Base-by-base conservation (phyloP, 2,888 invertebrate genomes). In the Eupelmus urozonus region DNA sequence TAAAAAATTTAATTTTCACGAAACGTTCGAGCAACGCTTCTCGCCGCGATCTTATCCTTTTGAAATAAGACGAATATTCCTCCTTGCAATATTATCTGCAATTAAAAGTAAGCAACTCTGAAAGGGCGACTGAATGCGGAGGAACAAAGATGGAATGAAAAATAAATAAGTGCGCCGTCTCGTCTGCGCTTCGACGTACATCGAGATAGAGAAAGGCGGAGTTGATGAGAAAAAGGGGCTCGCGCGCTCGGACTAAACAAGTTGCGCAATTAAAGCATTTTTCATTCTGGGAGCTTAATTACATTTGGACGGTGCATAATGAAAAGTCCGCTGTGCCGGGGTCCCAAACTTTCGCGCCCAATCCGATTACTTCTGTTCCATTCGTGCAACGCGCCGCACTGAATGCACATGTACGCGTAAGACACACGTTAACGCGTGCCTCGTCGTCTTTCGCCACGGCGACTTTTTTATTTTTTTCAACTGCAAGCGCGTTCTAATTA, bases 191-290 rank as follows among this genome's bases (percentile, higher is more conserved):
- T 45, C 16, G 45, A 65, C 25, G 27, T 29, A 29, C 18, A 16
- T 65, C 9, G 29, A 29, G 42, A 4, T 13, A 45, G 5, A 16
- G 13, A 49, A n/a, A n/a, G n/a, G n/a, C n/a, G n/a, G n/a, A 27
- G 2, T 11, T 18, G 67, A 16, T 5, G 51, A 57, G 18, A 27
- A 63, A 77, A 25, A 66, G 45, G 20, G 25, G 34, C n/a, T 45
- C 34, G 34, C 71, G 25, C 55, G 70, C 27, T 59, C 72, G 79
- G 80, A 80, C 80, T 82, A 84, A 86, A 86, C 82, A 85, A 84
- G 82, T 83, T 81, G 82, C 78, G 82, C 84, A 86, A 86, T 86
- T 86, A 85, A 85, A 84, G 82, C 82, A 83, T 82, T 84, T 84
- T 83, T 82, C 84, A 83, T 84, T 83, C 82, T 69, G 42, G 51